Evolutionary conservation across 2,113 vertebrate species (phyloP).

Genomic region (Speoplatyrhinus poulsoni): DNA sequence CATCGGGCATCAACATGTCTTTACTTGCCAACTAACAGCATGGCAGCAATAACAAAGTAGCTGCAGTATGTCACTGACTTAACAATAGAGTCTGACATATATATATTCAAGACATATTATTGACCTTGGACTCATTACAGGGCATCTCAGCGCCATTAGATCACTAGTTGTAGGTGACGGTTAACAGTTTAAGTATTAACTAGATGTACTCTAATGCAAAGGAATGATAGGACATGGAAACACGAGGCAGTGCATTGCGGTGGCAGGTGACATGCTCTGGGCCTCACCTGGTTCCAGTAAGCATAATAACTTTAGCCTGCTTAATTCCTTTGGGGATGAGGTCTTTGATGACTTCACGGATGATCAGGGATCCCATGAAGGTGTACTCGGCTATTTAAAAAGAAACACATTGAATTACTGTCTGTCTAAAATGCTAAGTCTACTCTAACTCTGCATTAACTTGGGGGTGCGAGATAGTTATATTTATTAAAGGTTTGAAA

Average conservation of each 20-base stretch:
- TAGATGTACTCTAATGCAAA: conserved; percentile 57
- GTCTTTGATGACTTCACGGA: conserved; percentile 83
- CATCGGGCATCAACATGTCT: conserved; percentile 15
- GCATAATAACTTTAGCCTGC: conserved; percentile 80
- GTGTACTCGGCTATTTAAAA: conserved; percentile 69
- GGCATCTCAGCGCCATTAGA: conserved; percentile 58
- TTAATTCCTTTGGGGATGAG: conserved; percentile 81
- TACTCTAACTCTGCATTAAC: neutral
- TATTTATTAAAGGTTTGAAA: too few species aligned
- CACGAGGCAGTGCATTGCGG: conserved; percentile 10
- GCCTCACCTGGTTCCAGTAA: conserved; percentile 81
- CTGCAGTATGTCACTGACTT: conserved; percentile 11
- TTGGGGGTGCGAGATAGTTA: too few species aligned
- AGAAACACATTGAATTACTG: conserved; percentile 8
- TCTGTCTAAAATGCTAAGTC: neutral
- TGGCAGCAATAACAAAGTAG: conserved; percentile 16
- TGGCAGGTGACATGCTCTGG: conserved; percentile 5
- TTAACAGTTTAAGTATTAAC: conserved; percentile 55
- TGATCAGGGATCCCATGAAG: conserved; percentile 84
- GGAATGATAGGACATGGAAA: conserved; percentile 31
- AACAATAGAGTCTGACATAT: conserved; percentile 13
- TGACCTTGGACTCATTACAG: conserved; percentile 54
- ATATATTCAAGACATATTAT: conserved; percentile 19
- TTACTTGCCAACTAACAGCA: neutral
- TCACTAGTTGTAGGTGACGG: conserved; percentile 28